Percentiles rank a stretch among this genome's conserved stretches.
Conservation (phyloP, 2,113 vertebrate species). For the Periophthalmodon schlosseri region DNA sequence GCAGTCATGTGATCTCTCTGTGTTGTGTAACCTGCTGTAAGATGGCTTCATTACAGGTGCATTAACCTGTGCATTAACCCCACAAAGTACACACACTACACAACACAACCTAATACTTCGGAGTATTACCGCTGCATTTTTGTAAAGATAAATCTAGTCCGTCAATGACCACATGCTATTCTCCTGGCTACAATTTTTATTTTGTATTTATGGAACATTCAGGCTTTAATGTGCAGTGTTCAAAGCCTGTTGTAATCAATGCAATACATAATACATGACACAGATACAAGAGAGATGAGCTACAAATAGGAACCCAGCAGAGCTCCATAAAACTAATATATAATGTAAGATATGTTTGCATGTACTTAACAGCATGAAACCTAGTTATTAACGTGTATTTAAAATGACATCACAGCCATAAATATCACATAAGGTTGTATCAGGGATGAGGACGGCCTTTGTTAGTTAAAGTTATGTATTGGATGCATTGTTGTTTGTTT, state of each 20-base stretch:
- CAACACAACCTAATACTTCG: neutral
- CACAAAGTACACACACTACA: neutral
- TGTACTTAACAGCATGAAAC: neutral
- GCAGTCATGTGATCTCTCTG: slow-evolving; percentile 14
- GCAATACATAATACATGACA: slow-evolving; percentile 46
- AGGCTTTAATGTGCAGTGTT: slow-evolving; percentile 44
- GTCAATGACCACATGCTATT: neutral
- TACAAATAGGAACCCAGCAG: neutral
- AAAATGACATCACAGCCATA: neutral
- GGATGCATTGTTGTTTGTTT: too few species aligned
- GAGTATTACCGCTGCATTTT: neutral
- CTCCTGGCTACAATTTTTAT: slow-evolving; percentile 1
- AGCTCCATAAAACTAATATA: neutral
- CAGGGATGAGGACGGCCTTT: neutral
- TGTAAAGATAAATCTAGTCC: neutral
- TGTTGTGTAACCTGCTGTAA: neutral
- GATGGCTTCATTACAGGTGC: slow-evolving; percentile 11
- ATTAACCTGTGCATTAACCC: slow-evolving; percentile 1
- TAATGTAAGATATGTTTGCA: neutral
- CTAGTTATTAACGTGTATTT: neutral
- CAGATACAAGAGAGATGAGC: slow-evolving; percentile 32
- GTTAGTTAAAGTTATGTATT: neutral
- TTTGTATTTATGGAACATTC: slow-evolving; percentile 30
- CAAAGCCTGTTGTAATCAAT: slow-evolving; percentile 46
- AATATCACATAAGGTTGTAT: neutral